These are phyloP conservation scores for Sapayoa aenigma DNA, from an alignment of 2,113 vertebrate genomes.

Conservation along the genomic window DNA sequence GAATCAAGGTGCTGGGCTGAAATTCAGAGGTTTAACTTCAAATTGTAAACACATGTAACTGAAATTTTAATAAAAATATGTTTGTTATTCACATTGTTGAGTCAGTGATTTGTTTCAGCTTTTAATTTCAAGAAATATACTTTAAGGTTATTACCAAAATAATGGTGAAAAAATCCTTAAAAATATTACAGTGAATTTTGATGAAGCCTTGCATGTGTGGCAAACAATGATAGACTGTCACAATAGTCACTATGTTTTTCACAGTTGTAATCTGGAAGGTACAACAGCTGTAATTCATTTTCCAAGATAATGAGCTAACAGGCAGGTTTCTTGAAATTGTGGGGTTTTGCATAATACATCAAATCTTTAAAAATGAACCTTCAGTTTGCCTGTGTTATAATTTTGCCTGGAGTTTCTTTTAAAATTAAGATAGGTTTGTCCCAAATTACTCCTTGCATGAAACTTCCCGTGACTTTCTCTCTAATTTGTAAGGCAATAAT, in stretches of 20 bases:
- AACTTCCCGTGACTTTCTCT: not conserved
- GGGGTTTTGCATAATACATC: too few relatives aligned
- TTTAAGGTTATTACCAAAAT: not conserved
- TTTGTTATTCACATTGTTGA: not conserved
- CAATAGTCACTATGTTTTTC: not conserved
- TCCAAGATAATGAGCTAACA: not conserved
- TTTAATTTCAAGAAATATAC: not conserved
- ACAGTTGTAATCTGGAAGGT: not conserved
- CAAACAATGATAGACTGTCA: not conserved
- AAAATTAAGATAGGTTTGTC: not conserved
- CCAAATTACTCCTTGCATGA: not conserved
- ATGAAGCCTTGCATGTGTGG: not conserved
- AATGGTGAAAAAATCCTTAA: fast-evolving
- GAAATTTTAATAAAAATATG: not conserved
- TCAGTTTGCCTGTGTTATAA: not conserved
- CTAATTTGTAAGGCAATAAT: slow-evolving; percentile 12
- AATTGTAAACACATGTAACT: not conserved
- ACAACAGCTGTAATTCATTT: not conserved
- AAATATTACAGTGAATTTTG: not conserved
- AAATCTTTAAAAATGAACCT: not conserved
- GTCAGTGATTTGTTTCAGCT: not conserved
- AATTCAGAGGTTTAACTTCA: not conserved
- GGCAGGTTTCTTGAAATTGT: too few relatives aligned
- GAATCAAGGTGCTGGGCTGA: not conserved
- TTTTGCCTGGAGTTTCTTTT: not conserved